These are phyloP conservation scores for Nycticryphes semicollaris DNA, from an alignment of 2,113 vertebrate species.

Conservation along the genomic window DNA sequence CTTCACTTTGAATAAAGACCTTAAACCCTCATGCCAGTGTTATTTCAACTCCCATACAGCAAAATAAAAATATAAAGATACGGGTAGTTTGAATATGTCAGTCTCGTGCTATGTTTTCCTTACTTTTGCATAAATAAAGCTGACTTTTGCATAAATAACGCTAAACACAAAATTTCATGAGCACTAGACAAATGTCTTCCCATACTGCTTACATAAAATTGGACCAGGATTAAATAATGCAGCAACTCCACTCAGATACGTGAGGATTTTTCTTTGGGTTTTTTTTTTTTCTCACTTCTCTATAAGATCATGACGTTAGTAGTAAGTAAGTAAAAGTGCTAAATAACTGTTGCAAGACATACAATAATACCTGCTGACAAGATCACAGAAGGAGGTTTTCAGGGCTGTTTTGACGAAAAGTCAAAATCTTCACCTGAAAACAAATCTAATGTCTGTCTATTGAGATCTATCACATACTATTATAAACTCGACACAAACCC, in stretches of 20 bases:
- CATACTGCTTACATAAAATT: neutral
- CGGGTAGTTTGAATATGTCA: neutral
- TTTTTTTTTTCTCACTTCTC: neutral
- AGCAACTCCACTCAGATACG: neutral
- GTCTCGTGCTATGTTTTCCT: neutral
- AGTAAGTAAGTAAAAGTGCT: neutral
- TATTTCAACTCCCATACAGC: neutral
- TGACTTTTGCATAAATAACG: neutral
- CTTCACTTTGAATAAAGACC: neutral
- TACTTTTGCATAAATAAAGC: neutral
- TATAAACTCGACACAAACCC: neutral
- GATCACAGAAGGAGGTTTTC: neutral
- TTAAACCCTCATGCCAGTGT: neutral
- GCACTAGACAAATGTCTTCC: neutral
- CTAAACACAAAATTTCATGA: neutral
- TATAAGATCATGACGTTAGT: neutral
- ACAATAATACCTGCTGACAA: neutral
- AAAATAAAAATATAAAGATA: neutral
- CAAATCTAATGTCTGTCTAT: neutral
- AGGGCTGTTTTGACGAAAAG: neutral
- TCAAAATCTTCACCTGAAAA: neutral
- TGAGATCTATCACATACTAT: neutral
- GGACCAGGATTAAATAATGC: neutral
- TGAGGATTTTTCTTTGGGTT: neutral
- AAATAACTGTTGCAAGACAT: neutral